phyloP scores from a whole-genome alignment of 2,888 invertebrate genomes.

The Mythimna pallens region DNA sequence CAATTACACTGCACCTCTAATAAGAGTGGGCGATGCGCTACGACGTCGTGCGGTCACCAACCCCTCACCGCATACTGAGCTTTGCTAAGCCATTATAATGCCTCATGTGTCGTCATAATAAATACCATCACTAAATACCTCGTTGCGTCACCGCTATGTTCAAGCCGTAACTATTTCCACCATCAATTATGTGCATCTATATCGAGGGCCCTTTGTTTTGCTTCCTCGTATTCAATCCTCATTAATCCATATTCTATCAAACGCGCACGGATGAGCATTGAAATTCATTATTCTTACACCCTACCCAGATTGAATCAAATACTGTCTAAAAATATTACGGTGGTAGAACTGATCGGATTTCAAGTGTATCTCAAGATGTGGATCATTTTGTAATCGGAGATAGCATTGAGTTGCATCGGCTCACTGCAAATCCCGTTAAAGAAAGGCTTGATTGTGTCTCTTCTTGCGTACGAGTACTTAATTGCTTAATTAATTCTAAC shows the following conservation, averaged over 20 bases:
- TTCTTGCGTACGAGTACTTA: slow-evolving; percentile 73
- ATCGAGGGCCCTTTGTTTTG: slow-evolving; percentile 79
- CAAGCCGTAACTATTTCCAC: slow-evolving; percentile 55
- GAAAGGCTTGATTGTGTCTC: slow-evolving; percentile 74
- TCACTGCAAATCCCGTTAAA: slow-evolving; percentile 72
- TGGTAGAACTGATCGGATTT: slow-evolving; percentile 73
- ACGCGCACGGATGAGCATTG: slow-evolving; percentile 61
- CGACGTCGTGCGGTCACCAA: slow-evolving; percentile 62
- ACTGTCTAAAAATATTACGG: slow-evolving; percentile 61
- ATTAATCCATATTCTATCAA: slow-evolving; percentile 75
- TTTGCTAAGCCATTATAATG: slow-evolving; percentile 55
- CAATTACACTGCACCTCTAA: slow-evolving; percentile 59
- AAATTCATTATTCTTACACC: slow-evolving; percentile 62
- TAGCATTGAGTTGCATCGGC: slow-evolving; percentile 63
- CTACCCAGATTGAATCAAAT: slow-evolving; percentile 55
- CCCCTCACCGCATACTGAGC: slow-evolving; percentile 52
- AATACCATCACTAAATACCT: slow-evolving; percentile 66
- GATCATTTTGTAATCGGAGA: slow-evolving; percentile 74
- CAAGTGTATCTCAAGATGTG: slow-evolving; percentile 78
- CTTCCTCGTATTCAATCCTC: slow-evolving; percentile 65
- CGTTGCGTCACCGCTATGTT: slow-evolving; percentile 53
- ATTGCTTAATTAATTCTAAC: slow-evolving; percentile 81
- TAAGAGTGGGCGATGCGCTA: slow-evolving; percentile 56
- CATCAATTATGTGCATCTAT: slow-evolving; percentile 88
- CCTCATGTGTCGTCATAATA: slow-evolving; percentile 58